phyloP scores from a whole-genome alignment of 2,888 invertebrate genomes.

The Acanthosepion esculentum region DNA sequence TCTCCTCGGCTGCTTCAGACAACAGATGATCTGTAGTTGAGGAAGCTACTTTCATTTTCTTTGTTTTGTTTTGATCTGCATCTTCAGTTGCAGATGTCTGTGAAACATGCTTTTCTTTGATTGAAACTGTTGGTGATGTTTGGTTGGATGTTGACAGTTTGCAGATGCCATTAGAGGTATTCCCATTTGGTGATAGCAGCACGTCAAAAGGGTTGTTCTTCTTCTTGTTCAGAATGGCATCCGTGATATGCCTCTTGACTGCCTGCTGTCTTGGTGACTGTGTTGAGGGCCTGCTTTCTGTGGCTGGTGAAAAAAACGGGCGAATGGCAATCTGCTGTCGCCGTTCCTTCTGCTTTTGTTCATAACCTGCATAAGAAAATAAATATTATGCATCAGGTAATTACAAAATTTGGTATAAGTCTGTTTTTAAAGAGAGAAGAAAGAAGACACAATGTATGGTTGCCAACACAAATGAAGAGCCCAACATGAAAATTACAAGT shows the following conservation, averaged over 20 bases:
- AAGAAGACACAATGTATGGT: no score
- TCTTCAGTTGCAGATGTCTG: not conserved
- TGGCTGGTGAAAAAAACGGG: not conserved
- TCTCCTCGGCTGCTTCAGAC: not conserved
- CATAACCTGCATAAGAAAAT: not conserved
- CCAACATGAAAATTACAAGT: no score
- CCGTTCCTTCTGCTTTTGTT: not conserved
- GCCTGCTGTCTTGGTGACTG: not conserved
- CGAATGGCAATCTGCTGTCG: not conserved
- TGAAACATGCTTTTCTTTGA: no score
- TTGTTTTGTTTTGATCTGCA: not conserved
- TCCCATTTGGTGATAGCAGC: not conserved
- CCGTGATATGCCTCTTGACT: not conserved
- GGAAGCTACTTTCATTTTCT: not conserved
- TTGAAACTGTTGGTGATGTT: not conserved
- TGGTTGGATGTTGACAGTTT: not conserved
- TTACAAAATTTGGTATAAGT: no score
- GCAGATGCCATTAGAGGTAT: not conserved
- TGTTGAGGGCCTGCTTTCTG: not conserved
- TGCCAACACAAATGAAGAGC: no score
- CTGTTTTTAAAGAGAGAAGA: no score
- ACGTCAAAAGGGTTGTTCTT: conserved; percentile 5
- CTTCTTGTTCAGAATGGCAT: not conserved
- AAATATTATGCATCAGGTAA: not conserved
- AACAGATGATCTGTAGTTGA: not conserved